These are phyloP conservation scores for Arenaria interpres DNA, from an alignment of 2,113 vertebrate genomes.

Conservation along the genomic window DNA sequence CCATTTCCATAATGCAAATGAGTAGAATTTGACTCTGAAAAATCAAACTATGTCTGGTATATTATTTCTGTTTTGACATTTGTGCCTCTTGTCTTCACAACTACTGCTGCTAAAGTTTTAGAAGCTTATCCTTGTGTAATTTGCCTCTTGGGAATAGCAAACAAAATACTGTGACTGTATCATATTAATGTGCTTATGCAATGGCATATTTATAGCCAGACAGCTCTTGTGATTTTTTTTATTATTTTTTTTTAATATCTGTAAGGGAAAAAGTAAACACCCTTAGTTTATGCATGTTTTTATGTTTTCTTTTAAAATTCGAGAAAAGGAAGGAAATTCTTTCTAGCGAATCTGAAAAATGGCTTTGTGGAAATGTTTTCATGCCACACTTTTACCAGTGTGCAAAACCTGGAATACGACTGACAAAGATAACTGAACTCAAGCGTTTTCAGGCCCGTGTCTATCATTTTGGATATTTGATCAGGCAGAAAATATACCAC, in stretches of 20 bases:
- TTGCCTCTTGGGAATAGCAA: constrained; percentile 40
- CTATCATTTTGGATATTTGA: not conserved
- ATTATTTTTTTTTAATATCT: not conserved
- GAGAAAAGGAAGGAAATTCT: not conserved
- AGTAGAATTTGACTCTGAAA: not conserved
- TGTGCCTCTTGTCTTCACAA: constrained; percentile 7
- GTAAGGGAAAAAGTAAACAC: not conserved
- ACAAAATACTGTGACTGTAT: constrained; percentile 52
- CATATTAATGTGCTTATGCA: constrained; percentile 56
- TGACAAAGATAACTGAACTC: not conserved
- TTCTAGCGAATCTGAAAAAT: not conserved
- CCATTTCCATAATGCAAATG: not conserved
- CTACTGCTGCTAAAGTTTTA: constrained; percentile 30
- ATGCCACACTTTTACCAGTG: not conserved
- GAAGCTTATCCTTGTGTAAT: constrained; percentile 14
- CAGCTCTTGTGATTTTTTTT: not conserved
- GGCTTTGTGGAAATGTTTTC: not conserved
- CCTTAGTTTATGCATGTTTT: not conserved
- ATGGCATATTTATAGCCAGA: constrained; percentile 52
- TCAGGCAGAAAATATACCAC: not conserved
- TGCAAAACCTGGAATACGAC: not conserved
- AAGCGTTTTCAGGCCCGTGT: not conserved
- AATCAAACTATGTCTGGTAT: not conserved
- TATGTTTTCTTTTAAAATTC: not conserved
- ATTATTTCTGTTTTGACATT: constrained; percentile 34